These are phyloP conservation scores for Sialia sialis DNA, from an alignment of 2,113 vertebrate species.

Conservation along the genomic window DNA sequence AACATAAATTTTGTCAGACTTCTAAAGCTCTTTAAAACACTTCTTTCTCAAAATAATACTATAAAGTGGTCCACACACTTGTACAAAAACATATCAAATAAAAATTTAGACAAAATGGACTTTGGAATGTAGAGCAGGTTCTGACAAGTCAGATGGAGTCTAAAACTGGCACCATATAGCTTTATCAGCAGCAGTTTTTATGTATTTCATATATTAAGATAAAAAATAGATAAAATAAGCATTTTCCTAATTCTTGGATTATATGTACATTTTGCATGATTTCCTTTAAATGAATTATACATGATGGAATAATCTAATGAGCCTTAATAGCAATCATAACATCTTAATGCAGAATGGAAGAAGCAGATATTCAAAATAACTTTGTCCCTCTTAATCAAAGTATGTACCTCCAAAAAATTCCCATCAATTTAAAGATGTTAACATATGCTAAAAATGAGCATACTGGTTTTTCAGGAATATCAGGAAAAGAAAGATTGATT, in stretches of 20 bases:
- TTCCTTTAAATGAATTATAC: background rate
- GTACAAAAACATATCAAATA: background rate
- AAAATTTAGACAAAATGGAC: background rate
- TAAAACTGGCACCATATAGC: background rate
- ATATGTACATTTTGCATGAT: background rate
- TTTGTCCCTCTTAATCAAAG: background rate
- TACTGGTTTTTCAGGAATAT: background rate
- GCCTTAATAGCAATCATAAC: background rate
- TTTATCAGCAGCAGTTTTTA: background rate
- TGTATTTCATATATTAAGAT: background rate
- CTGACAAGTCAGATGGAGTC: background rate
- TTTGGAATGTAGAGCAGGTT: background rate
- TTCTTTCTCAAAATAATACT: background rate
- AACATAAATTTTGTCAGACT: background rate
- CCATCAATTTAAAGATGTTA: background rate
- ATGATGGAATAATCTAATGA: background rate
- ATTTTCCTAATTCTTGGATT: background rate
- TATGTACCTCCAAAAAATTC: background rate
- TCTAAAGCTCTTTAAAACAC: background rate
- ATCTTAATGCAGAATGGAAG: background rate
- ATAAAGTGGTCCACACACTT: background rate
- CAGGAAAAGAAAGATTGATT: background rate
- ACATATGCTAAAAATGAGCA: background rate
- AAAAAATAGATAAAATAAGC: background rate
- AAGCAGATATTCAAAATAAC: background rate